Base-by-base conservation (phyloP, 2,888 invertebrate species). In the Aleiodes testaceus region DNA sequence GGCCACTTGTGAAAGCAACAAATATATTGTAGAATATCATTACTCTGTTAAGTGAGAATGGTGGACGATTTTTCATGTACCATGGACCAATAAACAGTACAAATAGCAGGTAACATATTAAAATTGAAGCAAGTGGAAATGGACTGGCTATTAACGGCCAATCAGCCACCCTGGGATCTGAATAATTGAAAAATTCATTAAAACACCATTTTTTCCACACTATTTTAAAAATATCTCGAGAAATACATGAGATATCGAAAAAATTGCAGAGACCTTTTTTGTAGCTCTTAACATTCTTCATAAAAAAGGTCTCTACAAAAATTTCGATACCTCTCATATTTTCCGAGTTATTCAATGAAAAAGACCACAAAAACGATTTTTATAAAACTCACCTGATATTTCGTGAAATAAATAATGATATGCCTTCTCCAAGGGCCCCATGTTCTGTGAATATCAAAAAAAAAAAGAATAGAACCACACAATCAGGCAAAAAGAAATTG, bases 1-100 rank as follows among this genome's bases (percentile, higher is more conserved):
- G 87, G n/a, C 89, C 88, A 77, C 93, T 94, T 30, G 92, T 89
- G 2, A 91, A 73, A 12, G 97, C 93, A 50, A 84, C 78, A 65
- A 79, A 75, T 12, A 84, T 74, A 72, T 86, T 86, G 69, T 86
- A 86, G 69, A 69, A 77, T 61, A 86, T 81, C 85, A 86, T 85
- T 64, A 84, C 69, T n/a, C 72, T 82, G 59, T 81, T 79, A 42
- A 86, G 78, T 65, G 79, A 75, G 49, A 80, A 84, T 7, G 85
- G 81, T 69, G 79, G 75, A 30, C 84, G 82, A 69, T 81, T 77
- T 67, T 78, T 80, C 85, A 86, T 85, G 67, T 78, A 84, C 71
- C 75, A 73, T 55, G 86, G 85, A 5, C 85, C 85, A 26, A 85
- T 67, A 49, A 79, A 79, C 59, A 85, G 78, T 50, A 86, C 82